Evolutionary conservation across 2,888 invertebrate species (phyloP), one percentile per base, ranked within the genome.

Genomic region (Acanthosepion lycidas): DNA sequence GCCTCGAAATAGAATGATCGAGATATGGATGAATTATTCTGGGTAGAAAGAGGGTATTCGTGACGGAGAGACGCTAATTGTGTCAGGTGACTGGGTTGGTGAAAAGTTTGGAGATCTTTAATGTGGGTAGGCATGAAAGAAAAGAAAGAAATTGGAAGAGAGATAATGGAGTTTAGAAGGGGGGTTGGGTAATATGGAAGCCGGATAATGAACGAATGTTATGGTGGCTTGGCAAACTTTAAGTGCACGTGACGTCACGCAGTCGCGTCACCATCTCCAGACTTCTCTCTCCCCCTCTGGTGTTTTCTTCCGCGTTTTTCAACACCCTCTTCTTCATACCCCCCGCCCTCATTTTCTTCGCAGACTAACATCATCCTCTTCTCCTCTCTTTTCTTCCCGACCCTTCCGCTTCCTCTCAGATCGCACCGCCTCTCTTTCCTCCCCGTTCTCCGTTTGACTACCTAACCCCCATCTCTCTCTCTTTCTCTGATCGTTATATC

Each of bases 181-280:
- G n/a, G n/a, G n/a, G n/a, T 33, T 9, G 12, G n/a, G 12, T n/a
- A 15, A n/a, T 8, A 9, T n/a, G n/a, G 78, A 15, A 78, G 78
- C 9, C 3, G n/a, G 6, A n/a, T n/a, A n/a, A n/a, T 12, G 28
- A 28, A 78, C 28, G 9, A 28, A 78, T 78, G 78, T 12, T 78
- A 78, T 33, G n/a, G 78, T 33, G 78, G 78, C n/a, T 18, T n/a
- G n/a, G 78, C n/a, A n/a, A n/a, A 78, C 15, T 78, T 78, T 78
- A 78, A 78, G 78, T 78, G 78, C 78, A 78, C 78, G n/a, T 78
- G n/a, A 78, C 78, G 78, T 78, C 78, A 78, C n/a, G 78, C 78
- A 8, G 78, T 78, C n/a, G n/a, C n/a, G 78, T n/a, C 78, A 12
- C n/a, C 12, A n/a, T 78, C n/a, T 78, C 78, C n/a, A n/a, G 8